Evolutionary conservation across 2,888 invertebrate genomes (phyloP), one percentile per base, ranked within the genome.

Genomic region (Athalia rosae): DNA sequence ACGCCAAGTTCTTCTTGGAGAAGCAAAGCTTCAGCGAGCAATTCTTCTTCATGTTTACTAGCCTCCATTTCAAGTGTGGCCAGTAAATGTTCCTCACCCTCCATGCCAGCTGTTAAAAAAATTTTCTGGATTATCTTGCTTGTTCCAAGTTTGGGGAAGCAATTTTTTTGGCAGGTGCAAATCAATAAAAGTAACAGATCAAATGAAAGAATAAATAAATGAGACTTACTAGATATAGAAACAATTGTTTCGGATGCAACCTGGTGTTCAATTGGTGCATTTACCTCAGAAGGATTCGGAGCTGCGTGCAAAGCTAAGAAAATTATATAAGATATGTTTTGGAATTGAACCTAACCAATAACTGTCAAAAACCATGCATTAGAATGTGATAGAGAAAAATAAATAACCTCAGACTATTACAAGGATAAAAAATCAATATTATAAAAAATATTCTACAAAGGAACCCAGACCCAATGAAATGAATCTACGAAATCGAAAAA

Each of bases 31-130:
- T 89, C 89, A 1, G 89, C 89, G 8, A 89, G 82, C 56, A 90
- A 80, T 74, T 89, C 89, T 71, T 88, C 89, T 77, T 89, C 89
- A 62, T 88, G 87, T 78, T 90, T 89, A 43, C 79, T 85, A 3
- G 89, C 87, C 71, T 89, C 89, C 88, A 89, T 89, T 79, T 87
- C 89, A 50, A 90, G 82, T 4, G 89, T 87, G 6, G 89, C 89
- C 15, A 90, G 78, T 76, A 90, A 83, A 81, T 89, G 86, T 76
- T 90, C 89, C 76, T 89, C 88, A 7, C 87, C 87, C 80, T 89
- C 89, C 50, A 89, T 88, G 50, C 85, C 85, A 79, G 84, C 89
- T 89, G 45, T 43, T 45, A 73, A 7, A 45, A 71, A 43, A 6
- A 4, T 56, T 53, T 53, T 53, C 53, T 53, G 11, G 11, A 53